These are phyloP conservation scores for Bagarius yarrelli DNA, from an alignment of 2,113 vertebrate genomes.

Conservation along the genomic window DNA sequence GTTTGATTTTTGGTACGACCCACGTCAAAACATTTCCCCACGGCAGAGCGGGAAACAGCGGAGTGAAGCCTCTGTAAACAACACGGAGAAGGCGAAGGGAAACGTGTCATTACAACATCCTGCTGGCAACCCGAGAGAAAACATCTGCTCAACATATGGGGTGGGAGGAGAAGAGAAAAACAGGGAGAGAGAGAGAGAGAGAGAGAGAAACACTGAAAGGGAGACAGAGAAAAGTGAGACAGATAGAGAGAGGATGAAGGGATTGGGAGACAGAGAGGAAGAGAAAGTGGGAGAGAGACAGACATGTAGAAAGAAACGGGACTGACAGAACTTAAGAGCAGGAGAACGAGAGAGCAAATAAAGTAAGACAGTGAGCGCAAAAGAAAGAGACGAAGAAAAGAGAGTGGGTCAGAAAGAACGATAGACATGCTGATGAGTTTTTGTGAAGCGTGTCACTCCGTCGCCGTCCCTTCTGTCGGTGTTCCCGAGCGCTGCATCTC, in stretches of 20 bases:
- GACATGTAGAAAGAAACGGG: neutral
- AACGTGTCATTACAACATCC: constrained; percentile 61
- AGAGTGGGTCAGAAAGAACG: neutral
- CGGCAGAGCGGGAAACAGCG: constrained; percentile 1
- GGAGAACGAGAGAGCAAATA: neutral
- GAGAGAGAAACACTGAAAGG: neutral
- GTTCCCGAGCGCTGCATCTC: too few species aligned
- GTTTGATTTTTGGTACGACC: constrained; percentile 1
- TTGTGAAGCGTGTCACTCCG: neutral
- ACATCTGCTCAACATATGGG: constrained; percentile 53
- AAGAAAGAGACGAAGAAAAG: neutral
- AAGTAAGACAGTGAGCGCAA: neutral
- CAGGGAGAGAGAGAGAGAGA: neutral
- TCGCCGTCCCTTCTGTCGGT: too few species aligned
- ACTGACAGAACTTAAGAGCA: too few species aligned
- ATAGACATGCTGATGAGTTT: neutral
- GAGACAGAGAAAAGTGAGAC: neutral
- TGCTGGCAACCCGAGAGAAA: constrained; percentile 59
- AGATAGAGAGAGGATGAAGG: neutral
- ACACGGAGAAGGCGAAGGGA: constrained; percentile 37
- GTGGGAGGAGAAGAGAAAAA: neutral
- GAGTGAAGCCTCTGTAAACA: constrained; percentile 56
- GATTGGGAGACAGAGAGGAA: too few species aligned
- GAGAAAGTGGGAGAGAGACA: neutral
- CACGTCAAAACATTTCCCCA: constrained; percentile 10